A percentile compares a stretch with the other conserved stretches of the same genome.
phyloP scores from a whole-genome alignment of 2,888 invertebrate species.

The Nephrotoma guestfalica region DNA sequence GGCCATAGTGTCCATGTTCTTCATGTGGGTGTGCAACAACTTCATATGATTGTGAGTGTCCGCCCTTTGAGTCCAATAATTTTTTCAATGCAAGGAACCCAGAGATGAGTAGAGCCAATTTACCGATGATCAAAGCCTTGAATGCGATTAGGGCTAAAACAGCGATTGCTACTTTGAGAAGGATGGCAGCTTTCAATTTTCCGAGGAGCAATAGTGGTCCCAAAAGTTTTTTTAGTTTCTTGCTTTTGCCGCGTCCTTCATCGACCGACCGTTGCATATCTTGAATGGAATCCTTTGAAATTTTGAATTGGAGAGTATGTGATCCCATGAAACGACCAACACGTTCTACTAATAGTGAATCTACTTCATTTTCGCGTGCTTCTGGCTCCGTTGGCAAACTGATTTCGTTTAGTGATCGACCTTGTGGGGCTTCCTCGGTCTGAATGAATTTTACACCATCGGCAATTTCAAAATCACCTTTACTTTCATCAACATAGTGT shows the following conservation, averaged over 20 bases:
- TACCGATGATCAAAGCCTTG: constrained; percentile 72
- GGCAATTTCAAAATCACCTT: constrained; percentile 42
- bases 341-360: constrained; percentile 57
- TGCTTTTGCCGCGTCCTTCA: constrained; percentile 70
- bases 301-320: constrained; percentile 66
- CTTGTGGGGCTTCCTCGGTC: constrained; percentile 38
- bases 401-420: constrained; percentile 45
- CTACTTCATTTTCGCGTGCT: constrained; percentile 56
- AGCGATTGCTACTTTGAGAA: constrained; percentile 64
- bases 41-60: constrained; percentile 58
- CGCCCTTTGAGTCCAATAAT: constrained; percentile 51
- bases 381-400: constrained; percentile 56
- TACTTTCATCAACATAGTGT: constrained; percentile 48
- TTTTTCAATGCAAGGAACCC: constrained; percentile 59
- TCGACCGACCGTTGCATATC: constrained; percentile 65
- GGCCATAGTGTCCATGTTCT: constrained; percentile 44
- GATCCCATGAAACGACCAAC: constrained; percentile 60
- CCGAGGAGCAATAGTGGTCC: constrained; percentile 59
- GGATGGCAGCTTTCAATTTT: constrained; percentile 62
- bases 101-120: constrained; percentile 65
- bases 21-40: constrained; percentile 54
- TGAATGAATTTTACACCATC: constrained; percentile 44
- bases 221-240: constrained; percentile 63
- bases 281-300: constrained; percentile 56
- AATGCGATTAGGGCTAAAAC: constrained; percentile 64